Percentiles rank a stretch among this genome's conserved stretches.
These are phyloP conservation scores for Halictus ligatus DNA, from an alignment of 2,888 invertebrate genomes.

Conservation along the genomic window DNA sequence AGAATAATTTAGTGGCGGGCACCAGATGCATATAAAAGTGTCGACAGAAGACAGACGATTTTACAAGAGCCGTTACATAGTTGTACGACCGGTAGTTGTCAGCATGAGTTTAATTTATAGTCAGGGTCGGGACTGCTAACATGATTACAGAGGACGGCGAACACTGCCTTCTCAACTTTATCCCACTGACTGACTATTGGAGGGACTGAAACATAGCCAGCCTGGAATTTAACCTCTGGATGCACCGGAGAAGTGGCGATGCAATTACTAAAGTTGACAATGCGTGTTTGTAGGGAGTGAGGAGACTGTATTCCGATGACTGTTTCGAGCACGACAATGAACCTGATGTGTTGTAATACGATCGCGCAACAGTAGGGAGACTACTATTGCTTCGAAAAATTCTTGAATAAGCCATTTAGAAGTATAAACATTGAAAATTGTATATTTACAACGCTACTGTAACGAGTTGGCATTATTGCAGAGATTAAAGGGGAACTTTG, in stretches of 20 bases:
- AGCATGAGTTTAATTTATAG: slow-evolving; percentile 13
- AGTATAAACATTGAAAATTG: background rate
- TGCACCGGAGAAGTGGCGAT: background rate
- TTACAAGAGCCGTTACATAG: background rate
- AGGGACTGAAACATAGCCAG: background rate
- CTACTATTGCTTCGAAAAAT: background rate
- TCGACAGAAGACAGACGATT: background rate
- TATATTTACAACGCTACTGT: background rate
- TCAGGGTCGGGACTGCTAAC: slow-evolving; percentile 6
- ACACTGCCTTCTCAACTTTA: background rate
- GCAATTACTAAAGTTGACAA: background rate
- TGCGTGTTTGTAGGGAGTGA: background rate
- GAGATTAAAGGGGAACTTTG: background rate
- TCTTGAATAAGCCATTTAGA: background rate
- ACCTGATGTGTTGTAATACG: background rate
- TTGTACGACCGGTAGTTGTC: slow-evolving; percentile 11
- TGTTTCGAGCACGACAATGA: background rate
- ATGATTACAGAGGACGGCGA: slow-evolving; percentile 9
- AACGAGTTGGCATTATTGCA: background rate
- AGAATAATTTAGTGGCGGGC: background rate
- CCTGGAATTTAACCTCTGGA: background rate
- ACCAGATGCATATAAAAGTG: background rate
- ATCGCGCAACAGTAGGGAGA: background rate
- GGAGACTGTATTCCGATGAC: background rate
- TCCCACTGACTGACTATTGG: slow-evolving; percentile 11